Evolutionary conservation across 2,797 vertebrate species (phyloP).

Genomic region (Lutra lutra): DNA sequence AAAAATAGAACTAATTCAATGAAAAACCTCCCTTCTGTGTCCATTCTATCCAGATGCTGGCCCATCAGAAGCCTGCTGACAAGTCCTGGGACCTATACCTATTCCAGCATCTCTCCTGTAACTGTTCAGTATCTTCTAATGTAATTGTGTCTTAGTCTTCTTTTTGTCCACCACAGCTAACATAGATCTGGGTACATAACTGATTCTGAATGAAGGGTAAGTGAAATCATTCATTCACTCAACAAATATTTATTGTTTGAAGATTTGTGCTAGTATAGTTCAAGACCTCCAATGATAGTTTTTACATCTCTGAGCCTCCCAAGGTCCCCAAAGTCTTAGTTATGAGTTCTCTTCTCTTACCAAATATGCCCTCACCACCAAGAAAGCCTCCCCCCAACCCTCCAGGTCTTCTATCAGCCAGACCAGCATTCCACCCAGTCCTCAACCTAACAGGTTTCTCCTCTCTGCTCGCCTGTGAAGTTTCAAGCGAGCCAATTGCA

Average conservation of each 20-base stretch:
- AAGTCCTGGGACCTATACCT: not conserved
- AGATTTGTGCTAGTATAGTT: not conserved
- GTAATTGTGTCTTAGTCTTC: not conserved
- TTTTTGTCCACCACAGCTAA: not conserved
- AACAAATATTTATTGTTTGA: not conserved
- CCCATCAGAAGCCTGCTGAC: not conserved
- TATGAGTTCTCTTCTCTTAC: not conserved
- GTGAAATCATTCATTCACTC: not conserved
- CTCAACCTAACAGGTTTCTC: not conserved
- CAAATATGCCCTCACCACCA: not conserved
- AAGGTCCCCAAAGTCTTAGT: not conserved
- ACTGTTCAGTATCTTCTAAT: accelerated
- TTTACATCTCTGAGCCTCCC: not conserved
- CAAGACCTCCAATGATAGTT: not conserved
- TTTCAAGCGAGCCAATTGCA: not conserved
- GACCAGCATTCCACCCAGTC: not conserved
- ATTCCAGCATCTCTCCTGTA: not conserved
- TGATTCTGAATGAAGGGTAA: not conserved
- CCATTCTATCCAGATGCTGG: not conserved
- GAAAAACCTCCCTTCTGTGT: not conserved
- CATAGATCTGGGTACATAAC: not conserved
- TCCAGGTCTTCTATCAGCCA: not conserved
- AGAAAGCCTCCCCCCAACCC: not conserved
- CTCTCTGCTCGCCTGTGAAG: not conserved
- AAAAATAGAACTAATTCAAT: not conserved